Percentiles rank a stretch among this genome's conserved stretches.
phyloP scores from a whole-genome alignment of 2,888 invertebrate species.

The Pantelozetes paolii region DNA sequence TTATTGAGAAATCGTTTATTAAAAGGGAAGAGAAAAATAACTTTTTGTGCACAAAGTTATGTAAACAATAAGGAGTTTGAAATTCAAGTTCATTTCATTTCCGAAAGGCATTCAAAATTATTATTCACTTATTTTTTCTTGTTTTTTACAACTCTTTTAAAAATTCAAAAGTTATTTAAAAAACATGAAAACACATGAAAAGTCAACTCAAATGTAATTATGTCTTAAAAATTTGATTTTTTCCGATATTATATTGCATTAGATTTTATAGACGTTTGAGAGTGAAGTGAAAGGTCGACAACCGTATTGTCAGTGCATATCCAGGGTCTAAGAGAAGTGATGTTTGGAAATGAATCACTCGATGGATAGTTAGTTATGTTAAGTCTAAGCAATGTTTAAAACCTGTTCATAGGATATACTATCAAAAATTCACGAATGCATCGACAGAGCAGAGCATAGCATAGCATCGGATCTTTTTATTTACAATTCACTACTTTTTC shows the following conservation, averaged over 20 bases:
- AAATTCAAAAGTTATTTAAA: too few relatives aligned
- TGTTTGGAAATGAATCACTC: background rate
- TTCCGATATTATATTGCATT: background rate
- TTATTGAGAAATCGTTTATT: background rate
- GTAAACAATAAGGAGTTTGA: background rate
- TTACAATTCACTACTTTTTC: conserved; percentile 22
- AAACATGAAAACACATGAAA: background rate
- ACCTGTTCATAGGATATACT: background rate
- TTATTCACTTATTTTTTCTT: background rate
- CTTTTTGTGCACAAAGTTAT: background rate
- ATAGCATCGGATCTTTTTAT: background rate
- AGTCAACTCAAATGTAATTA: conserved; percentile 1
- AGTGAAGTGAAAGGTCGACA: background rate
- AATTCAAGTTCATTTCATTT: background rate
- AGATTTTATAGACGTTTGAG: conserved; percentile 1
- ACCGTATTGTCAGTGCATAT: conserved; percentile 10
- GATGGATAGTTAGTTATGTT: background rate
- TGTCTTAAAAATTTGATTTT: background rate
- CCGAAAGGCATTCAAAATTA: background rate
- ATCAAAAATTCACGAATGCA: background rate
- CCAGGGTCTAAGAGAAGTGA: background rate
- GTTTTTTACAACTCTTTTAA: background rate
- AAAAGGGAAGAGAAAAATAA: background rate
- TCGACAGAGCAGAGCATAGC: background rate
- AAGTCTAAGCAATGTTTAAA: conserved; percentile 3